Conservation (phyloP, 2,113 vertebrate species). For the Sceloporus tristichus region DNA sequence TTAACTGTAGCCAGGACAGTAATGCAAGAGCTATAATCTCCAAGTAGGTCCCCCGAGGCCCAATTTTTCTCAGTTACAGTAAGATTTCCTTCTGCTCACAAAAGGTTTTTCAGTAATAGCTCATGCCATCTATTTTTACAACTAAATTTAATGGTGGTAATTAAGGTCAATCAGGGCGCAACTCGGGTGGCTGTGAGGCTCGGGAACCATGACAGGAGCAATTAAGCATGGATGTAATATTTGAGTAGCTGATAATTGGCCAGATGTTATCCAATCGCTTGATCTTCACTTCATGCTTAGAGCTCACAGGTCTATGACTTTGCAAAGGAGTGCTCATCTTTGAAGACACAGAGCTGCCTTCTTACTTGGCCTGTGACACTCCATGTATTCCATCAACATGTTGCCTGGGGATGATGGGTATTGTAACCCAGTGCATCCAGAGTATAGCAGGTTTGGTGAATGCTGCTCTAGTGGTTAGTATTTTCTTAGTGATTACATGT, state of each 20-base stretch:
- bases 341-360: background rate
- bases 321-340: background rate
- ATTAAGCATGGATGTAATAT: conserved; percentile 27
- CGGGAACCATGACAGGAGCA: conserved; percentile 14
- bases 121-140: conserved; percentile 52
- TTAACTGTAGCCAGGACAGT: background rate
- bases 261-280: conserved; percentile 41
- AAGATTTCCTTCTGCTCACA: conserved; percentile 24
- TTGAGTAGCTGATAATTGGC: conserved; percentile 21
- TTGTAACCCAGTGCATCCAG: background rate
- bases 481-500: background rate
- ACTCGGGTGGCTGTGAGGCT: conserved; percentile 28
- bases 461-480: background rate
- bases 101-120: conserved; percentile 43
- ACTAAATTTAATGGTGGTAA: conserved; percentile 33
- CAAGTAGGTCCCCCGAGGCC: background rate
- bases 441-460: background rate
- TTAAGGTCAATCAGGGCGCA: conserved; percentile 24
- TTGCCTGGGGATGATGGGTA: background rate
- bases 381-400: background rate
- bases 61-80: conserved; percentile 11
- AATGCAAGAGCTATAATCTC: accelerated
- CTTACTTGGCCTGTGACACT: background rate
- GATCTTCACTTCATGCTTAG: conserved; percentile 43
- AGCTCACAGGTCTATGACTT: conserved; percentile 9